Base-by-base conservation (phyloP, 2,888 invertebrate species). In the Leptopilina syphax region DNA sequence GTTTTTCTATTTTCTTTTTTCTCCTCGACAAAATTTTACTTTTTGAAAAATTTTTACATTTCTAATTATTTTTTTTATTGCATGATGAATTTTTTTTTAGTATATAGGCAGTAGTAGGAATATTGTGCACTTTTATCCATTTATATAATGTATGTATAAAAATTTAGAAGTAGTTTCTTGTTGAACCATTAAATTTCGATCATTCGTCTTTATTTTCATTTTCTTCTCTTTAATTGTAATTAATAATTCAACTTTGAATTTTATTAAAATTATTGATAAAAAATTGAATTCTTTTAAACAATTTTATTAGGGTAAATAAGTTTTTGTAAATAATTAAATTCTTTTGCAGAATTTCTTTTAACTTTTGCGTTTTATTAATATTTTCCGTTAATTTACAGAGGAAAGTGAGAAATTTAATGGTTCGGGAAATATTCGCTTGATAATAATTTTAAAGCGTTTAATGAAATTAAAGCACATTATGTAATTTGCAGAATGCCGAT, bases 1-100 rank as follows among this genome's bases (percentile, higher is more conserved):
- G 63, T 65, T 79, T 34, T 44, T 47, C 24, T 57, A 4, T n/a
- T 34, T 13, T 54, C 13, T 57, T 73, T 73, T 73, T 41, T 73
- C 27, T 34, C 57, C 27, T 50, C 50, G 34, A 70, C 27, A 73
- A 34, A 34, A 50, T 4, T 50, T 3, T 50, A 50, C 50, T 10
- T 50, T 50, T 50, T 50, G 10, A 9, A 50, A 50, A 50, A 44
- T 44, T 44, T 44, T 44, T 7, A 6, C 7, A 44, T 44, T 44
- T 44, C 8, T 8, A 18, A 18, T 18, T 18, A 18, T 44, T 3
- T 44, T 44, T 44, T 44, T 50, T 50, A 9, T 50, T 50, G 50
- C 50, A 50, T 44, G 44, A 9, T 10, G 9, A 9, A 10, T 50
- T 50, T 50, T 60, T 34, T 0, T 57, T 73, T 54, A 54, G 27